Conservation (phyloP, 2,888 invertebrate species). For the Keiferia lycopersicella region DNA sequence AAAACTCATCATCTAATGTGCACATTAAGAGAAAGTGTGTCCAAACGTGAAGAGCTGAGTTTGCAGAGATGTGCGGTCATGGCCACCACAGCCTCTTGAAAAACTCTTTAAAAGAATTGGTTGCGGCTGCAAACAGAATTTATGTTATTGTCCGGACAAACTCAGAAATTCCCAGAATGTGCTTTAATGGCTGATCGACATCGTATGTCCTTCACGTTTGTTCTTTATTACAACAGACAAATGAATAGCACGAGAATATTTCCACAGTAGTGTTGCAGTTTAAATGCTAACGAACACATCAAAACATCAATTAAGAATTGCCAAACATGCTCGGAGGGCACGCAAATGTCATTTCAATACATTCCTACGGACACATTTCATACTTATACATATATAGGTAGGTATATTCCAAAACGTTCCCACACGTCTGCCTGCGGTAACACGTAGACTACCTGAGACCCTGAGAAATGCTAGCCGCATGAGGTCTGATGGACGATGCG, state of each 20-base stretch:
- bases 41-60: conserved; percentile 45
- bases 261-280: background rate
- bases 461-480: conserved; percentile 47
- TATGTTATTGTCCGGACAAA: background rate
- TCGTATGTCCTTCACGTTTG: too few relatives aligned
- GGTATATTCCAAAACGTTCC: conserved; percentile 44
- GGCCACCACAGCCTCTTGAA: conserved; percentile 12
- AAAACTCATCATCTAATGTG: conserved; percentile 42
- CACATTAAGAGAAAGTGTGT: conserved; percentile 57
- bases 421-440: conserved; percentile 37
- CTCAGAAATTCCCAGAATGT: too few relatives aligned
- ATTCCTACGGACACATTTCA: too few relatives aligned
- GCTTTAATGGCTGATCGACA: too few relatives aligned
- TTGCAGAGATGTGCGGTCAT: conserved; percentile 33
- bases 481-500: conserved; percentile 49
- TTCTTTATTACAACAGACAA: background rate
- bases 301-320: conserved; percentile 9
- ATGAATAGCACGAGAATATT: background rate
- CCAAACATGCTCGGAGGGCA: conserved; percentile 29
- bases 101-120: background rate
- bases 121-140: too few relatives aligned
- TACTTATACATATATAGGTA: background rate
- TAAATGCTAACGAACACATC: conserved; percentile 27
- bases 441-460: conserved; percentile 40
- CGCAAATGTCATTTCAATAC: conserved; percentile 32